Conservation (phyloP, 2,888 invertebrate species). For the Terebella lapidaria region DNA sequence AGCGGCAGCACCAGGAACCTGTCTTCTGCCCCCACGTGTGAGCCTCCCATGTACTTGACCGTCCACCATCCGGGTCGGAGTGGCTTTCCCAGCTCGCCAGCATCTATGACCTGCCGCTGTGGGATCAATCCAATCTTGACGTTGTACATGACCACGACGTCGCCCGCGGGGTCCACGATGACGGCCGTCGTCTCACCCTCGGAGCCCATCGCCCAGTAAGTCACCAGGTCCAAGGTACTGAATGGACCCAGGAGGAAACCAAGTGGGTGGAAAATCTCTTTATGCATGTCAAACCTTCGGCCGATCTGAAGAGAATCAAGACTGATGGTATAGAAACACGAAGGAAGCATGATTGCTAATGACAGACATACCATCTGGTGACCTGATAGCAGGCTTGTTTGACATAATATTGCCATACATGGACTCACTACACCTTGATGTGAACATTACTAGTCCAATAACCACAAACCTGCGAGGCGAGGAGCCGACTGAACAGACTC, state of each 20-base stretch:
- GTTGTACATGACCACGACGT: background rate
- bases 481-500: too few relatives aligned
- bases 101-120: background rate
- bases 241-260: background rate
- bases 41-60: constrained; percentile 59
- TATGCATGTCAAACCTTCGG: background rate
- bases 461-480: too few relatives aligned
- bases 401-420: too few relatives aligned
- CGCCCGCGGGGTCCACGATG: background rate
- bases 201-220: background rate
- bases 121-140: background rate
- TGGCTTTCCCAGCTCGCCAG: constrained; percentile 60
- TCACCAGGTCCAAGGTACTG: background rate
- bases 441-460: too few relatives aligned
- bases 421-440: too few relatives aligned
- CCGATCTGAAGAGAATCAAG: background rate
- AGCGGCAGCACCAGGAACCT: constrained; percentile 67
- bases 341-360: too few relatives aligned
- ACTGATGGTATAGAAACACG: too few relatives aligned
- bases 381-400: too few relatives aligned
- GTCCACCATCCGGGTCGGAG: constrained; percentile 82
- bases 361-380: too few relatives aligned
- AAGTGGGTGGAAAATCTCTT: background rate
- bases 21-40: constrained; percentile 66
- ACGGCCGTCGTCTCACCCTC: background rate